phyloP scores from a whole-genome alignment of 2,113 vertebrate species.

The Hydrolagus affinis region DNA sequence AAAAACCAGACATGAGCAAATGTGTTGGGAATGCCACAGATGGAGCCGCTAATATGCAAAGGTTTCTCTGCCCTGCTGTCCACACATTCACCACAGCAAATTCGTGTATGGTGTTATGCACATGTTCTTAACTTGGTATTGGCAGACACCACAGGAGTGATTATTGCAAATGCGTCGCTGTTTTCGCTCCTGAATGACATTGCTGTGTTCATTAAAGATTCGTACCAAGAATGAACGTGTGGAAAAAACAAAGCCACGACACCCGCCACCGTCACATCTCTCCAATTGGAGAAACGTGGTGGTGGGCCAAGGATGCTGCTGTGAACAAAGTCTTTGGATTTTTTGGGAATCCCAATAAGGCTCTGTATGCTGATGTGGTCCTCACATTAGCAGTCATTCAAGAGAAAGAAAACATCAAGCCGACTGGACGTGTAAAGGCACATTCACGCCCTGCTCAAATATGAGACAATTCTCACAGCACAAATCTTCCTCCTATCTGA shows the following conservation, averaged over 20 bases:
- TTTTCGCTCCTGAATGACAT: neutral
- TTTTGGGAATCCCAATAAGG: neutral
- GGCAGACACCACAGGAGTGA: neutral
- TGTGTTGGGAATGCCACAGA: neutral
- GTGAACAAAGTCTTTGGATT: neutral
- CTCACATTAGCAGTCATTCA: neutral
- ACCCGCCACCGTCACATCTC: neutral
- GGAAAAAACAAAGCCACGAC: neutral
- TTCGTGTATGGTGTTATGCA: neutral
- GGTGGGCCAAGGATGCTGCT: neutral
- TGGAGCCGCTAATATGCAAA: neutral
- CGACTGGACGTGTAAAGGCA: neutral
- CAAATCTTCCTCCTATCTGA: neutral
- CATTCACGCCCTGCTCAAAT: neutral
- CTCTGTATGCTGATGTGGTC: neutral
- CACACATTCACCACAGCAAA: neutral
- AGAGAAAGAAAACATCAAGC: neutral
- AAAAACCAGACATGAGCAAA: neutral
- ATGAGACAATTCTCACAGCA: neutral
- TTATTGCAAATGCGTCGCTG: neutral
- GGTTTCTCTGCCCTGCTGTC: neutral
- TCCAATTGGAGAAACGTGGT: neutral
- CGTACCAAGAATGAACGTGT: neutral
- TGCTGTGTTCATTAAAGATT: neutral
- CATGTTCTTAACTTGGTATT: neutral